Conservation (phyloP, 2,113 vertebrate species). For the Telmatochromis sp. region DNA sequence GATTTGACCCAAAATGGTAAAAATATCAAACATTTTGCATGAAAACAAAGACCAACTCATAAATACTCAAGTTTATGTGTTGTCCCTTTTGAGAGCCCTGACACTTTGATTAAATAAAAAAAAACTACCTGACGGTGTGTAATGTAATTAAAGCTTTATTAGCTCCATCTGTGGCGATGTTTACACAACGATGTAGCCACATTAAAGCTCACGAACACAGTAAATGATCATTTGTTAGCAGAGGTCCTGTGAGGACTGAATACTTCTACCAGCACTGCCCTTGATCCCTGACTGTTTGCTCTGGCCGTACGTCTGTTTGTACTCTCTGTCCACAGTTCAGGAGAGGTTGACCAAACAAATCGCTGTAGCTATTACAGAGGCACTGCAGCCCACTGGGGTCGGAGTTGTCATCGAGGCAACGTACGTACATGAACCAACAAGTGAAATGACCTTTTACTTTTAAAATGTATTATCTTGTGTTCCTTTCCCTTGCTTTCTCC, state of each 20-base stretch:
- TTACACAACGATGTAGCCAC: background rate
- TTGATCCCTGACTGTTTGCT: background rate
- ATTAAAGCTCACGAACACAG: background rate
- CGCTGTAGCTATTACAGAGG: constrained; percentile 93
- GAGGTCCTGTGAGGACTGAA: background rate
- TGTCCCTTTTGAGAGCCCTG: background rate
- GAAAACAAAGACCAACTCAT: background rate
- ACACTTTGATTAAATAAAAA: background rate
- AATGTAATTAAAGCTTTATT: background rate
- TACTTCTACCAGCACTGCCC: background rate
- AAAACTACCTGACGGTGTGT: background rate
- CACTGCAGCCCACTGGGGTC: constrained; percentile 87
- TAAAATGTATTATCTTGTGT: background rate
- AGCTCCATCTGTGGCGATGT: background rate
- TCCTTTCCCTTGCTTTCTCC: background rate
- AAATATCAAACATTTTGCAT: background rate
- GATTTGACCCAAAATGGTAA: background rate
- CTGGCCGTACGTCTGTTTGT: background rate
- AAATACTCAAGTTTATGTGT: background rate
- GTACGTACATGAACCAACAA: constrained; percentile 65
- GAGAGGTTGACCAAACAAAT: constrained; percentile 98
- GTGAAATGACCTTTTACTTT: background rate
- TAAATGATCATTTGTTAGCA: background rate
- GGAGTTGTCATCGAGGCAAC: constrained; percentile 94
- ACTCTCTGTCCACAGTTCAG: constrained; percentile 77